Conservation (phyloP, 2,888 invertebrate species). For the Diarsia brunnea region DNA sequence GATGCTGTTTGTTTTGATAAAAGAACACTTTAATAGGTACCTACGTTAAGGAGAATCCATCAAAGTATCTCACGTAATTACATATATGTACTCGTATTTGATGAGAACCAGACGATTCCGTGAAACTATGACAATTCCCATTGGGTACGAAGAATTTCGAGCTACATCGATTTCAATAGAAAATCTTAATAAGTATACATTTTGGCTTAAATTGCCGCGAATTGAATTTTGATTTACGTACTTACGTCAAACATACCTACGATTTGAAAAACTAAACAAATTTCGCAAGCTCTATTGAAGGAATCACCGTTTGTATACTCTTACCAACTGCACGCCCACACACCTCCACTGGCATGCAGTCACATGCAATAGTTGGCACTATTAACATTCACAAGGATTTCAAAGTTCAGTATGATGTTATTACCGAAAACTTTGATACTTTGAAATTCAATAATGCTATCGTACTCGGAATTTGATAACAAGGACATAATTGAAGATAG, state of each 20-base stretch:
- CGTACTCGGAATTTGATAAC: neutral
- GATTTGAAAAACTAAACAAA: neutral
- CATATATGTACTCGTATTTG: neutral
- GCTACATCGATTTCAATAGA: neutral
- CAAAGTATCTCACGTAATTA: neutral
- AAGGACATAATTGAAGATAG: neutral
- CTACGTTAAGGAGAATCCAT: neutral
- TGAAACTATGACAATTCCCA: neutral
- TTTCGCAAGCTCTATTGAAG: neutral
- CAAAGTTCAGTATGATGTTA: constrained; percentile 7
- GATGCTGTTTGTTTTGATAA: constrained; percentile 39
- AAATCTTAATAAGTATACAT: too few species aligned
- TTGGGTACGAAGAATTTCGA: neutral
- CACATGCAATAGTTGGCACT: constrained; percentile 36
- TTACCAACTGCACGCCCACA: neutral
- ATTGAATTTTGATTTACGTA: too few species aligned
- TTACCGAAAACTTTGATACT: constrained; percentile 3
- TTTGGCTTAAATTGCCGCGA: too few species aligned
- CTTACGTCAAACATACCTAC: too few species aligned
- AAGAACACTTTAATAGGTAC: neutral
- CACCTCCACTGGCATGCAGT: neutral
- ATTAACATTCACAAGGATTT: constrained; percentile 17
- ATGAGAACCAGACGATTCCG: neutral
- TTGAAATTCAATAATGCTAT: neutral
- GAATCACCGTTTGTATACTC: neutral